Conservation (phyloP, 2,888 invertebrate genomes). For the Strigamia crassipes region DNA sequence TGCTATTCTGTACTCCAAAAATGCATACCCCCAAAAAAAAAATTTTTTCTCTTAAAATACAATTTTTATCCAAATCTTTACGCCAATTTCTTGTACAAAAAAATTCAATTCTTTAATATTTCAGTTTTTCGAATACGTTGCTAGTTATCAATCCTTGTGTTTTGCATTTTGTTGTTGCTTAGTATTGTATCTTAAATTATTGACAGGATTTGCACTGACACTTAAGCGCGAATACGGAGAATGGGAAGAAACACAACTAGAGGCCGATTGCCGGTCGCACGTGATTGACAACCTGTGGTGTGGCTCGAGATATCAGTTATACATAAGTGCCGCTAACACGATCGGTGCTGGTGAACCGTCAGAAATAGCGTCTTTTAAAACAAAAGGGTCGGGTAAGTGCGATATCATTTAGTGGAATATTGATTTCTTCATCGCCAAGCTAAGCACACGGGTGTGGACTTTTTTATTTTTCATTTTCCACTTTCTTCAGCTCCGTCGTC, state of each 20-base stretch:
- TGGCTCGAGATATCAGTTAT: conserved; percentile 90
- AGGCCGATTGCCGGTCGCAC: conserved; percentile 52
- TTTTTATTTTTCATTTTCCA: too few relatives aligned
- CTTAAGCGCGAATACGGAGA: conserved; percentile 94
- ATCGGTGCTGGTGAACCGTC: conserved; percentile 91
- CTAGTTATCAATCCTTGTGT: too few relatives aligned
- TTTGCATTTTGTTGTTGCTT: too few relatives aligned
- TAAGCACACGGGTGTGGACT: too few relatives aligned
- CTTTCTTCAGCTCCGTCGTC: conserved; percentile 48
- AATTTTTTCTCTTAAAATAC: too few relatives aligned
- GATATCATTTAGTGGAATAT: too few relatives aligned
- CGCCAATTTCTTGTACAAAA: too few relatives aligned
- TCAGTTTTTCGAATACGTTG: too few relatives aligned
- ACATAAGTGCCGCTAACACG: conserved; percentile 87
- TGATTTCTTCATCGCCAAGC: neutral
- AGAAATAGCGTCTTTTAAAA: conserved; percentile 83
- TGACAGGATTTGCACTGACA: conserved; percentile 80
- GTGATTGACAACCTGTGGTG: conserved; percentile 86
- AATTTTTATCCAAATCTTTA: too few relatives aligned
- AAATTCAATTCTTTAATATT: too few relatives aligned
- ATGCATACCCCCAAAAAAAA: too few relatives aligned
- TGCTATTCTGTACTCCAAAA: too few relatives aligned
- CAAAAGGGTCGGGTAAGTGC: conserved; percentile 85
- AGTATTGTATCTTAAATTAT: neutral
- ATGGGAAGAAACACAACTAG: conserved; percentile 80